These are phyloP conservation scores for Hypena proboscidalis DNA, from an alignment of 2,888 invertebrate genomes.

Conservation along the genomic window DNA sequence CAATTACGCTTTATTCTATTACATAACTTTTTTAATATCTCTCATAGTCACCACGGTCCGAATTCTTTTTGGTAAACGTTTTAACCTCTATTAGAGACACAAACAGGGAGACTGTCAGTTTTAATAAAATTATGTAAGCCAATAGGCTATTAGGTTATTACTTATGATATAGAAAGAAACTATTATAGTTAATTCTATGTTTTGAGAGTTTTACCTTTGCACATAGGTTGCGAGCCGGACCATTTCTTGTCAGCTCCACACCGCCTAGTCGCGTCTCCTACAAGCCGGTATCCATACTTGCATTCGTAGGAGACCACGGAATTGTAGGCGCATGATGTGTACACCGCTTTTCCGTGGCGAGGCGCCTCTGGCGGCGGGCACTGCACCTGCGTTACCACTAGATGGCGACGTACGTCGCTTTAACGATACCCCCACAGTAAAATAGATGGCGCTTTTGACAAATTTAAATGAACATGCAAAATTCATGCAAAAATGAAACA, in stretches of 20 bases:
- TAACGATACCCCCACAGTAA: slow-evolving; percentile 57
- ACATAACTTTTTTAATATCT: too few species aligned
- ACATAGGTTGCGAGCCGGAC: slow-evolving; percentile 96
- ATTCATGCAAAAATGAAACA: slow-evolving; percentile 76
- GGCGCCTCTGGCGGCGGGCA: slow-evolving; percentile 97
- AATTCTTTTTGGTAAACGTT: too few species aligned
- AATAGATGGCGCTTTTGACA: slow-evolving; percentile 58
- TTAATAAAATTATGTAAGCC: too few species aligned
- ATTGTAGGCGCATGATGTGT: slow-evolving; percentile 97
- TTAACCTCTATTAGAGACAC: too few species aligned
- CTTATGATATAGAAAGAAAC: too few species aligned
- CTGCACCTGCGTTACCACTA: slow-evolving; percentile 96
- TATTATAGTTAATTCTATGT: too few species aligned
- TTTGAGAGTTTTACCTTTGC: slow-evolving; percentile 90
- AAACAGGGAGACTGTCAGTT: too few species aligned
- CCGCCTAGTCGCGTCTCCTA: slow-evolving; percentile 95
- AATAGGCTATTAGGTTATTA: too few species aligned
- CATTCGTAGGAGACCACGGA: slow-evolving; percentile 98
- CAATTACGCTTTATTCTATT: too few species aligned
- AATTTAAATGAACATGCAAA: slow-evolving; percentile 26
- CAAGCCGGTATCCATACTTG: slow-evolving; percentile 95
- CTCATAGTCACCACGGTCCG: too few species aligned
- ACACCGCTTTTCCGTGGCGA: slow-evolving; percentile 96
- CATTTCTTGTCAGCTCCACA: slow-evolving; percentile 98
- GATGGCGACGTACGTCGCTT: slow-evolving; percentile 80